These are phyloP conservation scores for Lymantria dispar DNA, from an alignment of 2,888 invertebrate species.

Conservation along the genomic window DNA sequence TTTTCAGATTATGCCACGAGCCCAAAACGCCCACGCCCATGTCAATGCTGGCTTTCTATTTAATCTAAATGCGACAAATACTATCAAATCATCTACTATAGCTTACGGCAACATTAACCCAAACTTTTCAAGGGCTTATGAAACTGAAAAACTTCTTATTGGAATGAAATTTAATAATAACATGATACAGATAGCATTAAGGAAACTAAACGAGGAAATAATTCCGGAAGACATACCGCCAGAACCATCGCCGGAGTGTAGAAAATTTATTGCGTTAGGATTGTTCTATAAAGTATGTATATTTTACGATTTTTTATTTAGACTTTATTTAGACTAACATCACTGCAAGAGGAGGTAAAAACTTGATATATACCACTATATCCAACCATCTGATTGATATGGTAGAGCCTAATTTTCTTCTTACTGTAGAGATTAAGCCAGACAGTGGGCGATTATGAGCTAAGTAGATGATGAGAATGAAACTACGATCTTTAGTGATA, in stretches of 20 bases:
- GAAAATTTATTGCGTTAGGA: conserved; percentile 86
- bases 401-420: no score
- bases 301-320: background rate
- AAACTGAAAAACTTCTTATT: conserved; percentile 74
- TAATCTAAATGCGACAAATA: conserved; percentile 69
- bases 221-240: conserved; percentile 84
- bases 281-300: conserved; percentile 90
- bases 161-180: conserved; percentile 69
- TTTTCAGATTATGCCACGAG: conserved; percentile 86
- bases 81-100: conserved; percentile 76
- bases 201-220: conserved; percentile 82
- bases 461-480: no score
- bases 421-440: no score
- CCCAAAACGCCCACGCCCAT: conserved; percentile 89
- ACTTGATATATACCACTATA: no score
- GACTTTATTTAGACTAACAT: no score
- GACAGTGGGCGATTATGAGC: no score
- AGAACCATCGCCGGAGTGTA: conserved; percentile 86
- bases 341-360: no score
- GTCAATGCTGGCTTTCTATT: conserved; percentile 89
- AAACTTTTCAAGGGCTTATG: conserved; percentile 78
- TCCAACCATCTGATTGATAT: no score
- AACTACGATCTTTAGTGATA: no score
- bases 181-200: conserved; percentile 74
- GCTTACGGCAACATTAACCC: conserved; percentile 86